A percentile compares a stretch with the other conserved stretches of the same genome.
Evolutionary conservation across 1,140 invertebrate species (phyloP).

Genomic region (Tetramorium simillimum): DNA sequence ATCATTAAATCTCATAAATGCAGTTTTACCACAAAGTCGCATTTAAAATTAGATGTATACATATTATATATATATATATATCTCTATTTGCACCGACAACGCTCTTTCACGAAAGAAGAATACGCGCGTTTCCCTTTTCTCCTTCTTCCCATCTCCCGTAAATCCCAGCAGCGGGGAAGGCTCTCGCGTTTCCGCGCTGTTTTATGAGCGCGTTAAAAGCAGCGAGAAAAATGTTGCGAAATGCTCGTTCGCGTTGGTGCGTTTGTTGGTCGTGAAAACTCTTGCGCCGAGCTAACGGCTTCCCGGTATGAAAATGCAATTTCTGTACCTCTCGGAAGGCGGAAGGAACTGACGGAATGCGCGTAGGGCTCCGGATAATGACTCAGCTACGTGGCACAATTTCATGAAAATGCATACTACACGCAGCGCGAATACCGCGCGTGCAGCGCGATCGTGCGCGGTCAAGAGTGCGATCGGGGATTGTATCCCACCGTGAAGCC

Average conservation of each 20-base stretch:
- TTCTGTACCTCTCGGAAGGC: constrained; percentile 20
- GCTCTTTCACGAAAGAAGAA: not conserved
- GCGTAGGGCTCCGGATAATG: constrained; percentile 9
- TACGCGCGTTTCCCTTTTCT: not conserved
- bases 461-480: not conserved
- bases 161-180: not conserved
- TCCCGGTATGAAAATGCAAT: constrained; percentile 30
- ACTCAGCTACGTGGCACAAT: constrained; percentile 15
- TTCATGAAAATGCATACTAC: constrained; percentile 30
- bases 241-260: constrained; percentile 13
- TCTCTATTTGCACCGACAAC: too few species aligned
- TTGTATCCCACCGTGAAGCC: not conserved
- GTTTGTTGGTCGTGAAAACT: constrained; percentile 19
- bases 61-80: too few species aligned
- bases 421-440: not conserved
- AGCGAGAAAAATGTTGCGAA: constrained; percentile 28
- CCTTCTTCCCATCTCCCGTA: not conserved
- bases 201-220: constrained; percentile 43
- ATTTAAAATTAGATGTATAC: not conserved
- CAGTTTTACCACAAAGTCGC: not conserved
- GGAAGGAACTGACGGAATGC: constrained; percentile 10
- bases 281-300: not conserved
- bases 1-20: not conserved
- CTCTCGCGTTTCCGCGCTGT: constrained; percentile 1
- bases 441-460: not conserved